Conservation (phyloP, 1,140 invertebrate species). For the Diabrotica undecimpunctata region DNA sequence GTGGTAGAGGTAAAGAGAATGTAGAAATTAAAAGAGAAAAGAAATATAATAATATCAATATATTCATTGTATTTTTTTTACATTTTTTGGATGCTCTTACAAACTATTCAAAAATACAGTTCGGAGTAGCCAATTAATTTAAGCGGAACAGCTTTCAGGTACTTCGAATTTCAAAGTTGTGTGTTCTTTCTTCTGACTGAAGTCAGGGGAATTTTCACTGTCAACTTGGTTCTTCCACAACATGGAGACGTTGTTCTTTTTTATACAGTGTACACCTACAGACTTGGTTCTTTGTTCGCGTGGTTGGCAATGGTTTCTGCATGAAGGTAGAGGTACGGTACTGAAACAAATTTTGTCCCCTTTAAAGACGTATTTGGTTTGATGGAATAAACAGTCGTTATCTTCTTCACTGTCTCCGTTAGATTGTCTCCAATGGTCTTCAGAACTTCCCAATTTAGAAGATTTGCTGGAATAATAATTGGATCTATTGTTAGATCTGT, state of each 20-base stretch:
- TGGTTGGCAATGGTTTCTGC: constrained; percentile 41
- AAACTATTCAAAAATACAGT: background rate
- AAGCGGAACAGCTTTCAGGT: constrained; percentile 14
- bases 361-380: constrained; percentile 45
- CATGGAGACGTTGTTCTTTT: constrained; percentile 45
- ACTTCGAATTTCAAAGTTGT: constrained; percentile 27
- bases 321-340: constrained; percentile 50
- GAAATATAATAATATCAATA: too few relatives aligned
- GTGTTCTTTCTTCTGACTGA: constrained; percentile 38
- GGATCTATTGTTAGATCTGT: too few relatives aligned
- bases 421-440: too few relatives aligned
- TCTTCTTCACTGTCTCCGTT: too few relatives aligned
- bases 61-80: background rate
- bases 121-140: background rate
- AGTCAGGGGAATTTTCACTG: constrained; percentile 55
- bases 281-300: constrained; percentile 38
- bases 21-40: too few relatives aligned
- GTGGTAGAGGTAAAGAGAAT: too few relatives aligned
- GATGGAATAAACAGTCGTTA: background rate
- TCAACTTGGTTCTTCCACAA: constrained; percentile 52
- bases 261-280: constrained; percentile 53
- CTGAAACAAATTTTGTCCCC: constrained; percentile 56
- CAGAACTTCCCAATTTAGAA: too few relatives aligned
- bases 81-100: background rate
- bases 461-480: too few relatives aligned